phyloP scores from a whole-genome alignment of 2,888 invertebrate species.

The Hydrotaea diabolus region DNA sequence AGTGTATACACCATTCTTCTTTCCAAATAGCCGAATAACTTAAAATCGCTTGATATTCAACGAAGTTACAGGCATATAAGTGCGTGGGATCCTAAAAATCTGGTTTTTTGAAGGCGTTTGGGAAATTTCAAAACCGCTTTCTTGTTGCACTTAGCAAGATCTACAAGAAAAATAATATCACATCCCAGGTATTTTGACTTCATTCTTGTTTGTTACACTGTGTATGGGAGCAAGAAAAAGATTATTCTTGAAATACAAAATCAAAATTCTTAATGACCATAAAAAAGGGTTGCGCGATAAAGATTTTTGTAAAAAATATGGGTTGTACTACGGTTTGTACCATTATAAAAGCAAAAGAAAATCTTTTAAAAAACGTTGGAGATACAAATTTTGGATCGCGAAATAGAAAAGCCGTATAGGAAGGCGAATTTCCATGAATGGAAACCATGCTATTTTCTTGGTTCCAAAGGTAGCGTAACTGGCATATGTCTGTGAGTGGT shows the following conservation, averaged over 20 bases:
- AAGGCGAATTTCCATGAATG: slow-evolving; percentile 12
- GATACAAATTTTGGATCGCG: neutral
- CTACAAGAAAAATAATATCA: too few relatives aligned
- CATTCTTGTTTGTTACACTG: too few relatives aligned
- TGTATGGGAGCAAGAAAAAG: slow-evolving; percentile 17
- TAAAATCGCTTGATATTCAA: too few relatives aligned
- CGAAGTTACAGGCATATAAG: too few relatives aligned
- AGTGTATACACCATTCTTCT: too few relatives aligned
- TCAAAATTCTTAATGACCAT: slow-evolving; percentile 4
- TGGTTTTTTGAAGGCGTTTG: too few relatives aligned
- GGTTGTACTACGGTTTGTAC: neutral
- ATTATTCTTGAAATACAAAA: slow-evolving; percentile 8
- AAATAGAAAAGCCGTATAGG: slow-evolving; percentile 1
- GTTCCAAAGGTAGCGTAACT: neutral
- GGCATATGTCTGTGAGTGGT: neutral
- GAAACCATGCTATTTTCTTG: neutral
- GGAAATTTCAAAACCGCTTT: too few relatives aligned
- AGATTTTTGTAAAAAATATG: neutral
- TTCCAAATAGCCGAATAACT: too few relatives aligned
- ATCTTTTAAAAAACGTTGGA: neutral
- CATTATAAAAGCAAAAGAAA: neutral
- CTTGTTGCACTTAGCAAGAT: too few relatives aligned
- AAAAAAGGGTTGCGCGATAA: neutral
- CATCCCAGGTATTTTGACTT: too few relatives aligned
- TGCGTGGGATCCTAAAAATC: too few relatives aligned